Evolutionary conservation across 2,113 vertebrate genomes (phyloP), one percentile per base, ranked within the genome.

Genomic region (Drymodes brunneopygia): DNA sequence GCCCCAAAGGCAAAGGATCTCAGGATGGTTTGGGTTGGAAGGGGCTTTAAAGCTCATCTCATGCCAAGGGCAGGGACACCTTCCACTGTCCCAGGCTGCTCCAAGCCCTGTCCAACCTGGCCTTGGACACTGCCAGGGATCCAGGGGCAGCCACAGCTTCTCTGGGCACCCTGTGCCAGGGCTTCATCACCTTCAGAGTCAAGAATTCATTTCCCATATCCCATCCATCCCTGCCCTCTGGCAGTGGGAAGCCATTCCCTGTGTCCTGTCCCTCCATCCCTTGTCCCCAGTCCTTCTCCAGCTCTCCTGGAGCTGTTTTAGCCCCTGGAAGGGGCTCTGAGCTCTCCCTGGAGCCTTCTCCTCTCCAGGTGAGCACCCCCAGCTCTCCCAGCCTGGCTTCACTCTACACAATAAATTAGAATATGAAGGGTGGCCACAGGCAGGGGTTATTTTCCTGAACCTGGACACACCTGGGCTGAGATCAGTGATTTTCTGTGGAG

Each of bases 161-260:
- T 35, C 10, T 54, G 47, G 10, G 8, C 16, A 62, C 0, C 28
- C 23, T 80, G 56, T 40, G 48, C 65, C 56, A 79, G 38, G 22
- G 20, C 5, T 1, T 25, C 19, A 0, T 0, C 29, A 29, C 7
- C 24, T 6, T 56, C 57, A 11, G 2, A 85, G 50, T 0, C 0
- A 23, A 5, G 4, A 54, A 40, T 79, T 56, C 0, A 11, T 42
- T 22, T 56, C 31, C 21, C 48, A 19, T 31, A 6, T 31, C 42
- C 48, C 29, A 31, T 3, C 9, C 1, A 25, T 0, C 24, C 16
- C 74, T 54, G 19, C 8, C 20, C 11, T 47, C 13, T 22, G 7
- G 2, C 44, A 66, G 0, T 15, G 0, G 0, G 33, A 13, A 48
- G 20, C 29, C 66, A 48, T 64, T 45, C 42, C 35, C 40, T 3